A percentile compares a stretch with the other conserved stretches of the same genome.
Evolutionary conservation across 2,113 vertebrate genomes (phyloP).

Genomic region (Eubucco bourcierii): DNA sequence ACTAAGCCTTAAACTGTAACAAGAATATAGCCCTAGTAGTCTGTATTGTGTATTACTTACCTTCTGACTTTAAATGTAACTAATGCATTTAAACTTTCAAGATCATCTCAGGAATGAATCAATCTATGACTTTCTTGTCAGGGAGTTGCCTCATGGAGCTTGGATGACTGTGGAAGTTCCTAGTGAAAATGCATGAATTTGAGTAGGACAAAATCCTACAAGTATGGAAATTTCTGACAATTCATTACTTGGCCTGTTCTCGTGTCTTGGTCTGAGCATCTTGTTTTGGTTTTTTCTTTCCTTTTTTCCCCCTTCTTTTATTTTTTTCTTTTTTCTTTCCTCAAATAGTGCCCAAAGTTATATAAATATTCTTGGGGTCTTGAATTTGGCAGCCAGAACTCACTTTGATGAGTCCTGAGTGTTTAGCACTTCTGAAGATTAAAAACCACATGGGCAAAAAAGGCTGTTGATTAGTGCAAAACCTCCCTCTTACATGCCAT

Average conservation of each 20-base stretch:
- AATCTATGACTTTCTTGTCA: background rate
- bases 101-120: background rate
- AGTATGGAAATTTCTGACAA: background rate
- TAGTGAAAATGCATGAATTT: background rate
- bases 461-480: background rate
- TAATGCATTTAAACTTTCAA: background rate
- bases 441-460: background rate
- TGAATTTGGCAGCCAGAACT: background rate
- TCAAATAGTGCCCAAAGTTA: background rate
- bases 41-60: background rate
- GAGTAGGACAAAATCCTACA: background rate
- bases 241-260: background rate
- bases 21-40: background rate
- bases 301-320: no score
- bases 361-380: background rate
- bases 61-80: background rate
- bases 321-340: background rate
- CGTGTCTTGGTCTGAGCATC: background rate
- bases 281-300: background rate
- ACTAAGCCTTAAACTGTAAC: no score
- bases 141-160: background rate
- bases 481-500: background rate
- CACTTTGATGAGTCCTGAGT: background rate
- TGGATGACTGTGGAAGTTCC: background rate
- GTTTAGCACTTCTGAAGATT: background rate